Evolutionary conservation across 2,113 vertebrate species (phyloP), one percentile per base, ranked within the genome.

Genomic region (Phalacrocorax aristotelis): DNA sequence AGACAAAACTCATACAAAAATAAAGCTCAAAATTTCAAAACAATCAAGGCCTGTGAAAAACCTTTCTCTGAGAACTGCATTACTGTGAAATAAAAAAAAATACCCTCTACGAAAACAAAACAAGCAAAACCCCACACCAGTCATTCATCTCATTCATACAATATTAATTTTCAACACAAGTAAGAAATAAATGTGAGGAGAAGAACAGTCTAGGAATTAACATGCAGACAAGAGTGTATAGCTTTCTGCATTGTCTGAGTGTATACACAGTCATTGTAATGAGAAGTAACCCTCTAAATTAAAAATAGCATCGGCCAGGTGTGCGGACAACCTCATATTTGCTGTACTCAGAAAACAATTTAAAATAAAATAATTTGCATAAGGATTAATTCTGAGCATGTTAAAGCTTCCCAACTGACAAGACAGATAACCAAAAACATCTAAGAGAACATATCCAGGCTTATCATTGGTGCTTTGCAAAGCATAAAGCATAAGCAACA

Each of bases 91-190:
- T 25, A 27, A 52, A 71, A 23, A 87, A 27, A 52, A 71, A 23
- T 82, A 57, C 0, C 6, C 7, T 86, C 14, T 30, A 66, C 6
- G 13, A 70, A 86, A 91, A 65, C 6, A 34, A 77, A 86, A 29
- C 6, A 36, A 76, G 34, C 11, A 6, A 23, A 6, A 0, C 4
- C 2, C 20, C 27, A 5, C 15, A 32, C 4, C 10, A 44, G 34
- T 29, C 18, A 81, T 71, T 82, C 7, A 65, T 32, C n/a, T 82
- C 16, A 75, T 70, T 92, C 14, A 82, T 22, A 11, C 32, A 54
- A 20, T 42, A 80, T 81, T 52, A 62, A 42, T 62, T n/a, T 76
- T 51, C 25, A 61, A 10, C 26, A 84, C 21, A 84, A 36, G 60
- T 78, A 51, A 87, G 76, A 84, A 87, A 70, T 60, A 90, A 91